phyloP scores from a whole-genome alignment of 2,113 vertebrate genomes.

The Plecotus auritus region DNA sequence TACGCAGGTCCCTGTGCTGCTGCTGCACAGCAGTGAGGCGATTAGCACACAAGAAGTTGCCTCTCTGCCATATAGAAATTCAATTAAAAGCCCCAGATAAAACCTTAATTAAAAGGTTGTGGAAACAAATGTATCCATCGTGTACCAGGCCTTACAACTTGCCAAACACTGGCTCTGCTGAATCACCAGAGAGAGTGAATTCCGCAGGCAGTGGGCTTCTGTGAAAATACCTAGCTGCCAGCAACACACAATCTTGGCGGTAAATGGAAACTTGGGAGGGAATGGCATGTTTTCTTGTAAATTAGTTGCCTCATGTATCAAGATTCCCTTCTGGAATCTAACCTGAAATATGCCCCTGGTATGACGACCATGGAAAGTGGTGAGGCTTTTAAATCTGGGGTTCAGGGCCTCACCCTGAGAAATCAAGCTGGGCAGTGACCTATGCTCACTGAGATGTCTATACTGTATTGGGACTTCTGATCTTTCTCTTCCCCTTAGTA shows the following conservation, averaged over 20 bases:
- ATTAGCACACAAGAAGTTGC: neutral
- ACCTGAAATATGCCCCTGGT: neutral
- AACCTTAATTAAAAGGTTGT: conserved; percentile 49
- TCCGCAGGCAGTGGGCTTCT: neutral
- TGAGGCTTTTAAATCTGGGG: neutral
- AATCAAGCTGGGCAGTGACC: neutral
- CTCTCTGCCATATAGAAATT: conserved; percentile 30
- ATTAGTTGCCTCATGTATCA: neutral
- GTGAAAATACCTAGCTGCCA: neutral
- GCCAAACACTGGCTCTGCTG: neutral
- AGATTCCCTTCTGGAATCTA: neutral
- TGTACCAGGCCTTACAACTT: neutral
- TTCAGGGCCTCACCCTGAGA: neutral
- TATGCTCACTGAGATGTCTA: neutral
- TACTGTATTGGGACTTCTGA: neutral
- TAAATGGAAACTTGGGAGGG: neutral
- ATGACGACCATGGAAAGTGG: neutral
- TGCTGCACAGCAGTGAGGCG: neutral
- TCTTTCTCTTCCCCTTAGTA: neutral
- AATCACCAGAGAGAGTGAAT: neutral
- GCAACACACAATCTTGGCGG: neutral
- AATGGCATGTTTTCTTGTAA: neutral
- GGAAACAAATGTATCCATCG: neutral
- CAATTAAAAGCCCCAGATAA: conserved; percentile 37
- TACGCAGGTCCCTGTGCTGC: neutral